phyloP scores from a whole-genome alignment of 2,888 invertebrate genomes.

The Tridacna crocea region DNA sequence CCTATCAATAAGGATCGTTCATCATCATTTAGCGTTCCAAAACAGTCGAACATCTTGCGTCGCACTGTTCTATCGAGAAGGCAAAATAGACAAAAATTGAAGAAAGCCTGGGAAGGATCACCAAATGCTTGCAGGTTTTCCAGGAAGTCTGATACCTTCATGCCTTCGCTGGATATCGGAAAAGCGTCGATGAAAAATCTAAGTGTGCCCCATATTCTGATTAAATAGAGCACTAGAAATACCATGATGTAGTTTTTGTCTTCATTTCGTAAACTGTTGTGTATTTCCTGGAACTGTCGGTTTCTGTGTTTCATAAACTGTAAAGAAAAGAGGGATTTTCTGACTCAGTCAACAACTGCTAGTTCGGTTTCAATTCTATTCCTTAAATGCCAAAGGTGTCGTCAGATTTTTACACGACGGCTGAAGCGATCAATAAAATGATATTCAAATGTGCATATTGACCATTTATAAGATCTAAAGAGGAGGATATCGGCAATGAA shows the following conservation, averaged over 20 bases:
- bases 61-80: slow-evolving; percentile 50
- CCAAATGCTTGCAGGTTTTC: slow-evolving; percentile 60
- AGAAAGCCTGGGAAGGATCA: slow-evolving; percentile 57
- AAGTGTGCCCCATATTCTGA: slow-evolving; percentile 58
- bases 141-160: no score
- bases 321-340: slow-evolving; percentile 7
- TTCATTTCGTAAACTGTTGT: slow-evolving; percentile 46
- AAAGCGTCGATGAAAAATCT: slow-evolving; percentile 52
- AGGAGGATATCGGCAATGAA: no score
- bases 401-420: no score
- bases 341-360: no score
- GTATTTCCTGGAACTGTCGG: slow-evolving; percentile 19
- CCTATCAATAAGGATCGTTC: no score
- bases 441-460: no score
- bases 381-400: no score
- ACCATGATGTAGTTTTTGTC: slow-evolving; percentile 56
- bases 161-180: no score
- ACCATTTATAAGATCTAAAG: no score
- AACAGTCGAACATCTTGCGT: neutral
- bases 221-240: slow-evolving; percentile 53
- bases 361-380: no score
- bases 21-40: no score
- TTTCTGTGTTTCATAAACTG: slow-evolving; percentile 14
- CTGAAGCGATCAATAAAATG: no score
- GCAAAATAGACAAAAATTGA: slow-evolving; percentile 56